Percentiles rank a stretch among this genome's conserved stretches.
Evolutionary conservation across 2,888 invertebrate species (phyloP).

Genomic region (Gymnoscelis rufifasciata): DNA sequence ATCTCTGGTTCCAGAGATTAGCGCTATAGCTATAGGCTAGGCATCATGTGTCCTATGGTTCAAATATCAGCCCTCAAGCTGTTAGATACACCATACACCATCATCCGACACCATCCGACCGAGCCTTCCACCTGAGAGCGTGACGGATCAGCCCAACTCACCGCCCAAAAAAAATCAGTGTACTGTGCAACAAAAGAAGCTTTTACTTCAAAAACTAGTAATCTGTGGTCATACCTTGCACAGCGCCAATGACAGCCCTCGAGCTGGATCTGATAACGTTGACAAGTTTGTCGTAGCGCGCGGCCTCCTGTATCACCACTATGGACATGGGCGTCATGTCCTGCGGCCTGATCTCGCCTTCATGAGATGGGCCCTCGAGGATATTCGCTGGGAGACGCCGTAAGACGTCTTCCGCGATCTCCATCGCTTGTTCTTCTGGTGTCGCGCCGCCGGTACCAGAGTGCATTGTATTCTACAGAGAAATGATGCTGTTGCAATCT

Average conservation of each 20-base stretch:
- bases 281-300: slow-evolving; percentile 87
- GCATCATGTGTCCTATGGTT: too few species aligned
- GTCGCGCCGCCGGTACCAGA: slow-evolving; percentile 81
- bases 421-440: slow-evolving; percentile 88
- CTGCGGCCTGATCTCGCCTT: slow-evolving; percentile 84
- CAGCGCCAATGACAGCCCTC: slow-evolving; percentile 88
- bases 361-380: slow-evolving; percentile 83
- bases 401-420: slow-evolving; percentile 88
- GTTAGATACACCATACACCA: too few species aligned
- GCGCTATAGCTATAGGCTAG: too few species aligned
- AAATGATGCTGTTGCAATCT: not conserved
- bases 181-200: too few species aligned
- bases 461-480: slow-evolving; percentile 80
- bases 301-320: slow-evolving; percentile 92
- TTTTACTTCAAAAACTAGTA: too few species aligned
- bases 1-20: too few species aligned
- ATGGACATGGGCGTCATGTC: slow-evolving; percentile 96
- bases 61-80: slow-evolving; percentile 89
- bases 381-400: slow-evolving; percentile 84
- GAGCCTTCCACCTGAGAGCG: too few species aligned
- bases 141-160: too few species aligned
- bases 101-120: too few species aligned
- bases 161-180: too few species aligned
- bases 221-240: too few species aligned
- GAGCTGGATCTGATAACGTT: slow-evolving; percentile 86